These are phyloP conservation scores for Scolanthus callimorphus DNA, from an alignment of 92 coral and sea anemone genomes.

Conservation along the genomic window DNA sequence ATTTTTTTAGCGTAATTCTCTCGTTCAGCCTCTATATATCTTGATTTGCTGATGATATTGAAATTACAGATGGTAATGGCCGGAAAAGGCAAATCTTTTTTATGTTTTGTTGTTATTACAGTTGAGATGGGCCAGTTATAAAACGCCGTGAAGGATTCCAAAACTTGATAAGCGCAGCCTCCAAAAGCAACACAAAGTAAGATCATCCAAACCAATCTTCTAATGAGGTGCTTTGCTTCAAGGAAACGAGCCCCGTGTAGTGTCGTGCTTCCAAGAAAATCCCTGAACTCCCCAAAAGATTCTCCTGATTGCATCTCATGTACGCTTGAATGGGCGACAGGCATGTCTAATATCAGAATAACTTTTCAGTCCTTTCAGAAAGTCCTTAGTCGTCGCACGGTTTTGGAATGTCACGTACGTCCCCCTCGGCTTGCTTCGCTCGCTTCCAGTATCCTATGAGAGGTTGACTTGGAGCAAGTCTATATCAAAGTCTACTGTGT, in stretches of 20 bases:
- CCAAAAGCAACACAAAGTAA: conserved; percentile 8
- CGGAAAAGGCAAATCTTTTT: conserved; percentile 4
- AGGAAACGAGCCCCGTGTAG: conserved; percentile 39
- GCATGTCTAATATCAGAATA: too few species aligned
- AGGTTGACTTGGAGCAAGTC: too few species aligned
- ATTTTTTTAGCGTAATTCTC: too few species aligned
- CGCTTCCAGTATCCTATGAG: too few species aligned
- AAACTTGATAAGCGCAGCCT: conserved; percentile 7
- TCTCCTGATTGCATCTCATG: too few species aligned
- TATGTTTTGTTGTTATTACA: not conserved
- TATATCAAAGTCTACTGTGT: too few species aligned
- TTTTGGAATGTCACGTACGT: too few species aligned
- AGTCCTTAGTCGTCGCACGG: too few species aligned
- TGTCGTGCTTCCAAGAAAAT: conserved; percentile 20
- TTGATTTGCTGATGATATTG: not conserved
- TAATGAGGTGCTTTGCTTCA: not conserved
- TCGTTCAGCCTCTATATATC: not conserved
- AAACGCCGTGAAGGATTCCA: not conserved
- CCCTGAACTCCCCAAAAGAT: too few species aligned
- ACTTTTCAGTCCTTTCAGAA: too few species aligned
- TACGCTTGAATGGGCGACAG: too few species aligned
- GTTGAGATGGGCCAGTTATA: conserved; percentile 15
- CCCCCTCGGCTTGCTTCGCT: too few species aligned
- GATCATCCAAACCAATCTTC: conserved; percentile 15
- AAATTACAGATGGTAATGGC: conserved; percentile 30